Conservation (phyloP, 1,140 invertebrate genomes). For the Xylocopa sonorina region DNA sequence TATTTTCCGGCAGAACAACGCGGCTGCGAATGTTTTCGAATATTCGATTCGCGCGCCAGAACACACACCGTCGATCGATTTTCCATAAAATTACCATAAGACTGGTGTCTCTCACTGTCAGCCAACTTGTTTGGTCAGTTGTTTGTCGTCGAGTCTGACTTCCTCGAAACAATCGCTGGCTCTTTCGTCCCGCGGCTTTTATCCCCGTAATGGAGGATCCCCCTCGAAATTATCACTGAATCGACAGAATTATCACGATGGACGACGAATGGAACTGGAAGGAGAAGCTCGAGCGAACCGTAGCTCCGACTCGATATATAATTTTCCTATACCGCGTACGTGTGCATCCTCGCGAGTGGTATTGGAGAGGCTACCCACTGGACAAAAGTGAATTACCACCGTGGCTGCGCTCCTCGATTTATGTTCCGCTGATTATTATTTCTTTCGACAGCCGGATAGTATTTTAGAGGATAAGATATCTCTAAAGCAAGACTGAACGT, state of each 20-base stretch:
- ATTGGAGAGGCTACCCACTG: too few species aligned
- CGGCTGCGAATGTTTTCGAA: constrained; percentile 45
- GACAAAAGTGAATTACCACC: too few species aligned
- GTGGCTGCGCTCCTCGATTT: too few species aligned
- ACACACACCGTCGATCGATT: constrained; percentile 41
- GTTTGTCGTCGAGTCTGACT: neutral
- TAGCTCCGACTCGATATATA: too few species aligned
- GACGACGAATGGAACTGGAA: neutral
- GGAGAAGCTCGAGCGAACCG: too few species aligned
- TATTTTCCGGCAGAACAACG: constrained; percentile 43
- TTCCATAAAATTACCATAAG: constrained; percentile 67
- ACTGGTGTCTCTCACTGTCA: constrained; percentile 26
- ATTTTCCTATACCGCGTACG: too few species aligned
- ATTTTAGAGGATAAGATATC: too few species aligned
- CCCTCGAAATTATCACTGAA: neutral
- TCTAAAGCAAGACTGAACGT: too few species aligned
- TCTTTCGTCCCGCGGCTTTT: neutral
- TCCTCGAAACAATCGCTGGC: constrained; percentile 12
- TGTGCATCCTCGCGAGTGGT: too few species aligned
- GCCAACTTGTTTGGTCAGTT: constrained; percentile 51
- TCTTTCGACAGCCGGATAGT: too few species aligned
- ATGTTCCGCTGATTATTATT: too few species aligned
- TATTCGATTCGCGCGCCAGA: constrained; percentile 30
- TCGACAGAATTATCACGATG: neutral
- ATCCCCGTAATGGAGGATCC: neutral